Base-by-base conservation (phyloP, 2,797 vertebrate genomes). In the Sciurus carolinensis region DNA sequence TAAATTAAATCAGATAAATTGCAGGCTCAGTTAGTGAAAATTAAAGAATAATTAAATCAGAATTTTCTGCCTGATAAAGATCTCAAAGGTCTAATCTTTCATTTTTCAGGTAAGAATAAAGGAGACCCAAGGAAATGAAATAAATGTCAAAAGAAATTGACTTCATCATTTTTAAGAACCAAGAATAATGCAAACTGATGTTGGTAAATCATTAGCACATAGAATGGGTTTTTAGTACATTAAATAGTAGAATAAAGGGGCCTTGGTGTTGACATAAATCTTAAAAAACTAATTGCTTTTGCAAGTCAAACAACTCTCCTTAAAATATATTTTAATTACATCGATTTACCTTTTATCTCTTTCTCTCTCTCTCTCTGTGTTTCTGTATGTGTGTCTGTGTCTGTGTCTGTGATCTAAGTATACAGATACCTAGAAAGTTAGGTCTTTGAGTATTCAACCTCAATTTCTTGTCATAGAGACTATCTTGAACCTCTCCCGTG, bases 61-160 rank as follows among this genome's bases (percentile, higher is more conserved):
- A 90, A 76, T 95, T 88, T 90, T 92, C 79, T 96, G 69, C 69
- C 82, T 82, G 54, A 91, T 80, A 87, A 87, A 96, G 66, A 94
- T 39, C 59, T 73, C 66, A 81, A 67, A 95, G 47, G 2, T 94
- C 22, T 87, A 92, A 88, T 42, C 20, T 39, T 15, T 95, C 69
- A 42, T 86, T 95, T 97, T 86, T 71, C 14, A 94, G 54, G 67
- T 90, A 30, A 73, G 7, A 69, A 59, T 50, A 95, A 95, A 2
- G 18, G 44, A 95, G 26, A 8, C 10, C 13, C 3, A 67, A 84
- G n/a, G 57, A 92, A 89, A 93, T 81, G n/a, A 86, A 71, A 79
- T 33, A 69, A 92, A 89, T 33, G 47, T 90, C 59, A 7, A 77
- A 84, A 92, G 64, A 95, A 91, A 88, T n/a, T 39, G 44, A 90